Evolutionary conservation across 2,797 vertebrate genomes (phyloP).

Genomic region (Moxostoma hubbsi): DNA sequence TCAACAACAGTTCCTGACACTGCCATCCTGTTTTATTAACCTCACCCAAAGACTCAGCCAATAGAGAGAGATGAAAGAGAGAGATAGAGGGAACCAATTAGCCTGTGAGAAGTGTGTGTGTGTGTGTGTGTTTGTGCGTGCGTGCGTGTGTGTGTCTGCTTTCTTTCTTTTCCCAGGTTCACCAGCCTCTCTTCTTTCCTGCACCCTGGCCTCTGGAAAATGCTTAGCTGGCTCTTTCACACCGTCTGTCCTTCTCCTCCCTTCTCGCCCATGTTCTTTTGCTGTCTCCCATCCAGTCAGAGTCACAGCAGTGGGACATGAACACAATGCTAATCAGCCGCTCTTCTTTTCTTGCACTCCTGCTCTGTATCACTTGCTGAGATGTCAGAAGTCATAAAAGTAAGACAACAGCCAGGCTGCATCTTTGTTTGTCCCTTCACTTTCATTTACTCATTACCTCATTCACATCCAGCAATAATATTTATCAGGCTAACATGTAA

Average conservation of each 20-base stretch:
- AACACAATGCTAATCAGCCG: slow-evolving; percentile 77
- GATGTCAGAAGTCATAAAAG: slow-evolving; percentile 62
- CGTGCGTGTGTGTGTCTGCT: slow-evolving; percentile 23
- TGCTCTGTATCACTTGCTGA: slow-evolving; percentile 25
- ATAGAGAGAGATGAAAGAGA: slow-evolving; percentile 14
- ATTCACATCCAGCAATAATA: slow-evolving; percentile 30
- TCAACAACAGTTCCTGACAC: slow-evolving; percentile 38
- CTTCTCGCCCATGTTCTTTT: slow-evolving; percentile 33
- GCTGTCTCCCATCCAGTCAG: slow-evolving; percentile 50
- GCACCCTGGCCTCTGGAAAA: slow-evolving; percentile 54
- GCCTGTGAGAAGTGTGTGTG: not conserved
- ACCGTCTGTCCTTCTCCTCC: slow-evolving; percentile 47
- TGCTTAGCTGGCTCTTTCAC: slow-evolving; percentile 69
- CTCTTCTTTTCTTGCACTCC: slow-evolving; percentile 39
- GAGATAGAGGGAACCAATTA: slow-evolving; percentile 27
- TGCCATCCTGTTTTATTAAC: slow-evolving; percentile 24
- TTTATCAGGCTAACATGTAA: not conserved
- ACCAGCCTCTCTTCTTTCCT: slow-evolving; percentile 51
- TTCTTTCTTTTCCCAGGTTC: slow-evolving; percentile 41
- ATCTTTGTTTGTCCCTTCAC: slow-evolving; percentile 47
- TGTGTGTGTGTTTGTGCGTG: not conserved
- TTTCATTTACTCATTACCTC: slow-evolving; percentile 33
- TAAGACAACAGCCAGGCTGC: slow-evolving; percentile 40
- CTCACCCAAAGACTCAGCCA: slow-evolving; percentile 23
- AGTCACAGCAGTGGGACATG: slow-evolving; percentile 76